These are phyloP conservation scores for Stegostoma tigrinum DNA, from an alignment of 2,113 vertebrate species.

Conservation along the genomic window DNA sequence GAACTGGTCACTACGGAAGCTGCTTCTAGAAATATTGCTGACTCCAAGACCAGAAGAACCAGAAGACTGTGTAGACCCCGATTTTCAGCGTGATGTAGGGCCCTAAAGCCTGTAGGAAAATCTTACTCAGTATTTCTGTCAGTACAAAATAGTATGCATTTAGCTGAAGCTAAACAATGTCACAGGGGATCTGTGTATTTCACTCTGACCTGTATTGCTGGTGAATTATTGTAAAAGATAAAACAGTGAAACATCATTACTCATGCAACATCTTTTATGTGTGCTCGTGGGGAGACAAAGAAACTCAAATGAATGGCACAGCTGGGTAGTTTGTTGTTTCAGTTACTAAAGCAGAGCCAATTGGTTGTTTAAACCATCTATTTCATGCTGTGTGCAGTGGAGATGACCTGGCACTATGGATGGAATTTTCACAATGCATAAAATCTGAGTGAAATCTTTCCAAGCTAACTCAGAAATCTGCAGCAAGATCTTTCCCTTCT, in stretches of 20 bases:
- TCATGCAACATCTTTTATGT: background rate
- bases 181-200: background rate
- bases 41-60: too few relatives aligned
- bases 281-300: background rate
- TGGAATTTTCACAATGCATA: background rate
- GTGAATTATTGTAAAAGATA: background rate
- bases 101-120: background rate
- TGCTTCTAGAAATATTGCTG: background rate
- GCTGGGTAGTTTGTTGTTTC: background rate
- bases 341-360: background rate
- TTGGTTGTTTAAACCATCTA: constrained; percentile 11
- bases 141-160: background rate
- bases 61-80: background rate
- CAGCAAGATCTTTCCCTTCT: background rate
- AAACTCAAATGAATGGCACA: background rate
- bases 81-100: background rate
- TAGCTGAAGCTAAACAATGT: background rate
- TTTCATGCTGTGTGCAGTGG: background rate
- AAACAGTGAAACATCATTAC: background rate
- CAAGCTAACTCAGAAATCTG: background rate
- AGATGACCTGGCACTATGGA: background rate
- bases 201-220: background rate
- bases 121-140: background rate
- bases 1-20: background rate
- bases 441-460: background rate